phyloP scores from a whole-genome alignment of 2,113 vertebrate genomes.

The Varanus salvator region DNA sequence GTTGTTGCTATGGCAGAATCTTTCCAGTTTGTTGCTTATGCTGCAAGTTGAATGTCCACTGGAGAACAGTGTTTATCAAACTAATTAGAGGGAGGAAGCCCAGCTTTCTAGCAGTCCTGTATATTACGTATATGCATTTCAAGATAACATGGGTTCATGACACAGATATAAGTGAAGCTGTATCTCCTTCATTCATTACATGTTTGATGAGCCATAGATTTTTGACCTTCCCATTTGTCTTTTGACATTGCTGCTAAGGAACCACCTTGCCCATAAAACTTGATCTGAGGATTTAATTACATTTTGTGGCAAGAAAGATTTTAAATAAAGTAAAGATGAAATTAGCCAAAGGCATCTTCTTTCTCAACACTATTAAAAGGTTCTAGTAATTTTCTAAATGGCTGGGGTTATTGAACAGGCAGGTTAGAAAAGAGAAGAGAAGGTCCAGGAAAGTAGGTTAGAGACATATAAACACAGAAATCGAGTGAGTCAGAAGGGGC shows the following conservation, averaged over 20 bases:
- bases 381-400: neutral
- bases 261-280: constrained; percentile 24
- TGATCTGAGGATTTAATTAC: constrained; percentile 30
- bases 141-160: constrained; percentile 44
- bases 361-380: constrained; percentile 6
- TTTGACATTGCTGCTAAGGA: neutral
- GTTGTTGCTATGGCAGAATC: constrained; percentile 23
- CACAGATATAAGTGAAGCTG: constrained; percentile 22
- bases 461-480: too few relatives aligned
- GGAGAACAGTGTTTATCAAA: constrained; percentile 19
- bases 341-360: neutral
- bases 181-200: constrained; percentile 17
- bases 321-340: constrained; percentile 10
- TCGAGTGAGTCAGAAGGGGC: too few relatives aligned
- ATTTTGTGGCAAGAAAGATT: neutral
- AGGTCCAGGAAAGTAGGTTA: too few relatives aligned
- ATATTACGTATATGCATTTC: constrained; percentile 29
- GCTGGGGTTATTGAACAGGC: neutral
- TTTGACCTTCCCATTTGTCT: constrained; percentile 50
- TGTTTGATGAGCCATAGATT: constrained; percentile 26
- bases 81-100: constrained; percentile 32
- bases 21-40: neutral
- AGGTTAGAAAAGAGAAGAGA: neutral
- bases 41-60: neutral
- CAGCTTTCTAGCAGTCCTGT: constrained; percentile 8